Base-by-base conservation (phyloP, 2,113 vertebrate species). In the Myrmecophaga tridactyla region DNA sequence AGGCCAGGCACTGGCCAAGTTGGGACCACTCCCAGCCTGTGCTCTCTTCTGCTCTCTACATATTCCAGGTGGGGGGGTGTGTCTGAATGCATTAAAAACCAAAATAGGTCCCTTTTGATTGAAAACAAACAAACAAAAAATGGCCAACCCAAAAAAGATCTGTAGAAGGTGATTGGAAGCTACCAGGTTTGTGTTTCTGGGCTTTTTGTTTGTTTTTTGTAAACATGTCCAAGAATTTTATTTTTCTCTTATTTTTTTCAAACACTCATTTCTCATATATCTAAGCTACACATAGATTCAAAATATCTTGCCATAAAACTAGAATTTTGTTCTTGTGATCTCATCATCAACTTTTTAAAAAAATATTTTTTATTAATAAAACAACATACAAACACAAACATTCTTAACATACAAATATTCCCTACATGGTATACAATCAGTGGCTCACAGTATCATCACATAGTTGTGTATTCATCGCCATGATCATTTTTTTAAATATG, bases 311-410 rank as follows among this genome's bases (percentile, higher is more conserved):
- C 63, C 65, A 83, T 86, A 96, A 96, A 95, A 94, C 48, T 88
- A 82, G 87, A 90, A 85, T 92, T 82, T 96, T 90, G 92, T 18
- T 90, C 72, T 88, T 82, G 53, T 95, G 92, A 96, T 89, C 94
- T 96, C 86, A 91, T 63, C 56, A 80, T 90, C 95, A 96, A 95
- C 91, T 96, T 95, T 86, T 58, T n/a, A n/a, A n/a, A n/a, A n/a
- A n/a, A n/a, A n/a, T n/a, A n/a, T n/a, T n/a, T n/a, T n/a, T n/a
- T n/a, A n/a, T n/a, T n/a, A n/a, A n/a, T n/a, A n/a, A n/a, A n/a
- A n/a, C n/a, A n/a, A n/a, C n/a, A n/a, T n/a, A n/a, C n/a, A n/a
- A n/a, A n/a, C n/a, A n/a, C n/a, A n/a, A n/a, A n/a, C n/a, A n/a
- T n/a, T n/a, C n/a, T n/a, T n/a, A n/a, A n/a, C n/a, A n/a, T n/a